Conservation (phyloP, 2,113 vertebrate species). For the Tachuris rubrigastra region DNA sequence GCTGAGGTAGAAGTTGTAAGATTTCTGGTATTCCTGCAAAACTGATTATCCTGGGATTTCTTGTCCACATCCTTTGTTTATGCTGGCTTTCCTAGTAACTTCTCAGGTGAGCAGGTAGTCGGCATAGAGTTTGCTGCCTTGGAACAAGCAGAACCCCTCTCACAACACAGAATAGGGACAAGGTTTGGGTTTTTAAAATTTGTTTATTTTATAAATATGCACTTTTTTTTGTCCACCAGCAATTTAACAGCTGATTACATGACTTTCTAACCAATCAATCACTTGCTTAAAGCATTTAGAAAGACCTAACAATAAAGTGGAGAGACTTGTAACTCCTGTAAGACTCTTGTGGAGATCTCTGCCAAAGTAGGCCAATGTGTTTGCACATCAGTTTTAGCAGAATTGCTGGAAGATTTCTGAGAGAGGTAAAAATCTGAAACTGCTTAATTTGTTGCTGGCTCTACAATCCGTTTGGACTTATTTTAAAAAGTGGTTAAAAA, state of each 20-base stretch:
- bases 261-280: conserved; percentile 28
- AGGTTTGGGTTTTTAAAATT: neutral
- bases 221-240: neutral
- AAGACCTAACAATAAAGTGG: neutral
- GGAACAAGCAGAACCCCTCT: neutral
- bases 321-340: neutral
- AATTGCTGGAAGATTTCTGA: neutral
- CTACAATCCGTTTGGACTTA: neutral
- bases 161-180: neutral
- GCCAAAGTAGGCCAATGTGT: conserved; percentile 6
- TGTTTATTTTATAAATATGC: neutral
- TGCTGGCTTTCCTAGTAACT: neutral
- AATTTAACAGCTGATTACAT: neutral
- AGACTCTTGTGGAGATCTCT: neutral
- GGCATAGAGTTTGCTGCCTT: neutral
- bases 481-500: conserved; percentile 10
- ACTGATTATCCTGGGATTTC: neutral
- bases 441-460: neutral
- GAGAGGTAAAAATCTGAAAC: conserved; percentile 30
- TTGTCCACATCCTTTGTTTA: neutral
- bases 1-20: neutral
- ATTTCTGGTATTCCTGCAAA: neutral
- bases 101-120: neutral
- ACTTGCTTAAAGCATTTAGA: neutral
- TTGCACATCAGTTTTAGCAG: conserved; percentile 1